A percentile compares a stretch with the other conserved stretches of the same genome.
phyloP scores from a whole-genome alignment of 2,113 vertebrate species.

The Hassar affinis region DNA sequence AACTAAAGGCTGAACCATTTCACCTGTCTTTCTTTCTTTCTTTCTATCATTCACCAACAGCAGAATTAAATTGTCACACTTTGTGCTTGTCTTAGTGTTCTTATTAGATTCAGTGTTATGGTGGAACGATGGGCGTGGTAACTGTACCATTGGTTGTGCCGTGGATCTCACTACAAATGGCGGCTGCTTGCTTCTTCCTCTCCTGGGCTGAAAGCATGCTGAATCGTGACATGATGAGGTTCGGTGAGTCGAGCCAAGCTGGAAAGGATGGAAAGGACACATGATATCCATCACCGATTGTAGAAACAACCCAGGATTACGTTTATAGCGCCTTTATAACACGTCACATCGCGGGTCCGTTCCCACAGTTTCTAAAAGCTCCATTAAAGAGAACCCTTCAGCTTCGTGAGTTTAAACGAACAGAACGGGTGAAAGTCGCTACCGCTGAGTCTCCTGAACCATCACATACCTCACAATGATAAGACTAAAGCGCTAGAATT shows the following conservation, averaged over 20 bases:
- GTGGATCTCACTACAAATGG: conserved; percentile 88
- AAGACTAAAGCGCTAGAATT: not conserved
- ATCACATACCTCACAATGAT: no score
- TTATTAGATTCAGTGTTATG: not conserved
- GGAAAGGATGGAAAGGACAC: conserved; percentile 68
- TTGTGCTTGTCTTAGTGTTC: not conserved
- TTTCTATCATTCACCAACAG: no score
- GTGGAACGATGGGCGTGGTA: not conserved
- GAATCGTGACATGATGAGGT: conserved; percentile 81
- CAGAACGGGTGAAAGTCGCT: no score
- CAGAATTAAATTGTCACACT: no score
- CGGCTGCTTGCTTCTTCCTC: conserved; percentile 84
- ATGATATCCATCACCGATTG: not conserved
- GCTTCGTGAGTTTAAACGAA: no score
- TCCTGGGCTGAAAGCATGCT: conserved; percentile 81
- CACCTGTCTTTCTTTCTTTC: not conserved
- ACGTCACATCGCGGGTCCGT: not conserved
- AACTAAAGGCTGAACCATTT: not conserved
- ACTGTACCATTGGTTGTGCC: conserved; percentile 78
- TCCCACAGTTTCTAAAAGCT: not conserved
- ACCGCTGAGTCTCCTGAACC: no score
- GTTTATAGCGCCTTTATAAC: not conserved
- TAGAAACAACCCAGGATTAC: not conserved
- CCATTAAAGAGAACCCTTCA: no score
- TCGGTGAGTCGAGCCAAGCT: conserved; percentile 55